phyloP scores from a whole-genome alignment of 2,888 invertebrate genomes.

The Dynastes tityus region DNA sequence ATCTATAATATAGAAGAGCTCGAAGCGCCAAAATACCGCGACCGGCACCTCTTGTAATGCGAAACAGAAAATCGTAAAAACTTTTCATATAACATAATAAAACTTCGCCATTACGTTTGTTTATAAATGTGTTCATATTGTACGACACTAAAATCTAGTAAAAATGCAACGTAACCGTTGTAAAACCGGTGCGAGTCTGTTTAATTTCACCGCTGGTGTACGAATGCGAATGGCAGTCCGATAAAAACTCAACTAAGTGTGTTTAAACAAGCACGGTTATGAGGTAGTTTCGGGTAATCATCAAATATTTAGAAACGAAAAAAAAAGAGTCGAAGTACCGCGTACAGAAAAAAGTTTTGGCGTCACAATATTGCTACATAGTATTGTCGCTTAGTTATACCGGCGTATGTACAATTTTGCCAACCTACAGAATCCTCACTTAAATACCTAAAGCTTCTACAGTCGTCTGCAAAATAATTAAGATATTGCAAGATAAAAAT shows the following conservation, averaged over 20 bases:
- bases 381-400: conserved; percentile 4
- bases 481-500: too few species aligned
- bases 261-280: conserved; percentile 51
- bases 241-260: conserved; percentile 49
- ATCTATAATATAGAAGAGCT: neutral
- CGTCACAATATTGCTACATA: conserved; percentile 11
- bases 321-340: neutral
- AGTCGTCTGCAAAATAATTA: too few species aligned
- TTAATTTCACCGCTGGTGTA: conserved; percentile 1
- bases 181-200: conserved; percentile 10
- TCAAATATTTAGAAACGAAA: conserved; percentile 44
- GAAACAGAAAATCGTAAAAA: conserved; percentile 66
- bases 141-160: conserved; percentile 51
- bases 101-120: conserved; percentile 61
- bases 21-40: conserved; percentile 14
- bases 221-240: conserved; percentile 10
- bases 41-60: conserved; percentile 62
- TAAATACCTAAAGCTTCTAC: neutral
- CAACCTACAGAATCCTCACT: neutral
- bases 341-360: neutral
- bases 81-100: conserved; percentile 67
- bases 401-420: neutral
- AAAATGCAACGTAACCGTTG: conserved; percentile 48
- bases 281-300: conserved; percentile 46
- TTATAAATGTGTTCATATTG: conserved; percentile 61